Percentiles rank a stretch among this genome's conserved stretches.
Evolutionary conservation across 2,888 invertebrate species (phyloP).

Genomic region (Erebia aethiops): DNA sequence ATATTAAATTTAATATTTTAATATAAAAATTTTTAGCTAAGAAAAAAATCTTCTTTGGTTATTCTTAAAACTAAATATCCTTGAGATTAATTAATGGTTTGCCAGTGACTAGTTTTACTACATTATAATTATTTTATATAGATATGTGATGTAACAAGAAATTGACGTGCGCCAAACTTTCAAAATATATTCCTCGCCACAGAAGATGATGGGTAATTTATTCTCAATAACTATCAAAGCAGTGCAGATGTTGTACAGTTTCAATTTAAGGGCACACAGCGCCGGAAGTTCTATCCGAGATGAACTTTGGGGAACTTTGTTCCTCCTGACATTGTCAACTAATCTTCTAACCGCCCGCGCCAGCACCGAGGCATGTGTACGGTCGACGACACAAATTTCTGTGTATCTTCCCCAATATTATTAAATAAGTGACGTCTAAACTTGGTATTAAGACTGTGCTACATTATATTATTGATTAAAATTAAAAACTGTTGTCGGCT

Average conservation of each 20-base stretch:
- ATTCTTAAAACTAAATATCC: too few species aligned
- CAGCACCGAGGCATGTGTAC: slow-evolving; percentile 56
- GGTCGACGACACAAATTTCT: slow-evolving; percentile 42
- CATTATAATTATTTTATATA: neutral
- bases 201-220: slow-evolving; percentile 55
- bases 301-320: slow-evolving; percentile 75
- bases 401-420: slow-evolving; percentile 39
- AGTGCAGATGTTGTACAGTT: slow-evolving; percentile 76
- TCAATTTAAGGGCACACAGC: slow-evolving; percentile 77
- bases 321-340: slow-evolving; percentile 78
- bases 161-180: slow-evolving; percentile 40
- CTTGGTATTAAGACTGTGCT: slow-evolving; percentile 35
- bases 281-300: slow-evolving; percentile 64
- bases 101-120: neutral
- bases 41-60: too few species aligned
- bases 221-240: slow-evolving; percentile 71
- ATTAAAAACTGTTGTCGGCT: neutral
- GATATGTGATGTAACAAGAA: slow-evolving; percentile 31
- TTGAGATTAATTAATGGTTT: neutral
- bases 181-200: slow-evolving; percentile 40
- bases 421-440: slow-evolving; percentile 34
- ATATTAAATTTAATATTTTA: too few species aligned
- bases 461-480: too few species aligned
- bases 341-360: slow-evolving; percentile 70
- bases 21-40: too few species aligned